These are phyloP conservation scores for Hyaena hyaena DNA, from an alignment of 2,113 vertebrate species.

Conservation along the genomic window DNA sequence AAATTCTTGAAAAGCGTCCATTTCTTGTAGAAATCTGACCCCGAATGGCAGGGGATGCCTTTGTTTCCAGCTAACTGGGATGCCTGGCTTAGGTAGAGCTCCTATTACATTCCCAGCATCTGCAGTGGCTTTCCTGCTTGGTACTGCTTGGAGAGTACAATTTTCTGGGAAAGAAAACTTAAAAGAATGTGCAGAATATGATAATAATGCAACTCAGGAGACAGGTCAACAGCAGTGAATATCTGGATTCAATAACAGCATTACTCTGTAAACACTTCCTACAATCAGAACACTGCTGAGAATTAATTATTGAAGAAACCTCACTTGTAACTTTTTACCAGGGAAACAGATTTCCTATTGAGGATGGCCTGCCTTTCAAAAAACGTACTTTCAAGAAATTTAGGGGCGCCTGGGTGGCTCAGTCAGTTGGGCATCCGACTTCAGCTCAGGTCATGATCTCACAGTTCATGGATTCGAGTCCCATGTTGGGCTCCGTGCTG, in stretches of 20 bases:
- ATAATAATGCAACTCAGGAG: background rate
- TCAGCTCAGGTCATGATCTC: no score
- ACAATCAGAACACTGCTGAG: background rate
- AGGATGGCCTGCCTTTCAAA: background rate
- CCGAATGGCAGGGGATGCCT: background rate
- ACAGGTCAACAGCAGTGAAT: background rate
- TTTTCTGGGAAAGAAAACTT: conserved; percentile 18
- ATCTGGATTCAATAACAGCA: background rate
- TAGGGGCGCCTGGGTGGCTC: no score
- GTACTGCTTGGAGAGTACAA: background rate
- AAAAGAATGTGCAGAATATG: background rate
- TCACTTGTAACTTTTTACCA: background rate
- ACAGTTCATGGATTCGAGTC: no score
- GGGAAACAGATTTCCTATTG: background rate
- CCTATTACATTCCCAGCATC: background rate
- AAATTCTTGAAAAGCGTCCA: conserved; percentile 21
- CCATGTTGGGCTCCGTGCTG: no score
- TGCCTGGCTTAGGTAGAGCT: background rate
- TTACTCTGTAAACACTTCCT: background rate
- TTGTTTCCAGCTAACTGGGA: background rate
- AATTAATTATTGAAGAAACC: conserved; percentile 4
- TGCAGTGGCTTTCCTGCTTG: background rate
- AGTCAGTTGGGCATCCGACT: no score
- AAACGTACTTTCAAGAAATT: background rate
- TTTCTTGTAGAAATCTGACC: background rate